Evolutionary conservation across 2,113 vertebrate species (phyloP).

Genomic region (Ictalurus punctatus): DNA sequence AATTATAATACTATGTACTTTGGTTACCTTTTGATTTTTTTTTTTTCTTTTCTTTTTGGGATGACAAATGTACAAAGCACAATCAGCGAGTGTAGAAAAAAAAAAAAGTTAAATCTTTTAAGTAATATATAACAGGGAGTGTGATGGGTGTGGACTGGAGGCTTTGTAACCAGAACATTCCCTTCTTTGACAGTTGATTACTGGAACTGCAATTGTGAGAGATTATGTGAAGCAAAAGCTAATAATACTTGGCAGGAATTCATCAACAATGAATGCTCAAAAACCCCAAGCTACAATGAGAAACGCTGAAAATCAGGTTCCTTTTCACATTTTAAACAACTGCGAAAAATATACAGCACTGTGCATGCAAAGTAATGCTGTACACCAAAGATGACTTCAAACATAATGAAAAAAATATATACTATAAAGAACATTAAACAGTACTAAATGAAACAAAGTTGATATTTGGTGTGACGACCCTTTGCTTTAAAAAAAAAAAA

Average conservation of each 20-base stretch:
- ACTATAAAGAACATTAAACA: too few species aligned
- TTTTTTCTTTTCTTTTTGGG: background rate
- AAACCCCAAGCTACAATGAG: too few species aligned
- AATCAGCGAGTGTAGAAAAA: background rate
- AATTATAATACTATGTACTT: background rate
- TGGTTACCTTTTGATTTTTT: background rate
- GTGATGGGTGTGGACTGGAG: slow-evolving; percentile 15
- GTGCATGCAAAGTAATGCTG: too few species aligned
- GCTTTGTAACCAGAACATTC: slow-evolving; percentile 16
- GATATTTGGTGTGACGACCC: too few species aligned
- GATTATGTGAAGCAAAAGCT: background rate
- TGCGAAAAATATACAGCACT: background rate
- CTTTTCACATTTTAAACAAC: background rate
- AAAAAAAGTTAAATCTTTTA: background rate
- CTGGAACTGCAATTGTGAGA: slow-evolving; percentile 3
- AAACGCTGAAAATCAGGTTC: background rate
- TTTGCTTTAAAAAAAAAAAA: too few species aligned
- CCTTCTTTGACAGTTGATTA: slow-evolving; percentile 14
- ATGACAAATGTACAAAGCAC: background rate
- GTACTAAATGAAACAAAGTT: too few species aligned
- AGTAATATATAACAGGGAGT: background rate
- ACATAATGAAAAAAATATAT: too few species aligned
- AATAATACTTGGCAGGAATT: background rate
- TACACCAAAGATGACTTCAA: too few species aligned
- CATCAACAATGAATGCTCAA: background rate